These are phyloP conservation scores for Heterochromis multidens DNA, from an alignment of 2,113 vertebrate genomes.

Conservation along the genomic window DNA sequence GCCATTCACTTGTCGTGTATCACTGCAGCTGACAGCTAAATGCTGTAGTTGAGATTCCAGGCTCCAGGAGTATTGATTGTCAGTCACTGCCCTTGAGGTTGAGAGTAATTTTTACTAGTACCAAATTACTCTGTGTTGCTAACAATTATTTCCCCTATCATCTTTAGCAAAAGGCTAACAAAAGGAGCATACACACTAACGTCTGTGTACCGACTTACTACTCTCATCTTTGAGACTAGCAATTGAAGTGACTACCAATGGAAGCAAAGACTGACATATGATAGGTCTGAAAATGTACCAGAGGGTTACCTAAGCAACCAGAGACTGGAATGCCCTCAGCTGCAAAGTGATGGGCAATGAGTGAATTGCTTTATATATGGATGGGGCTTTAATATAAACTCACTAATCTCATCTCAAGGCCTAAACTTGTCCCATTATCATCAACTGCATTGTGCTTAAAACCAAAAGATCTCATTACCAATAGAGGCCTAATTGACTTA, in stretches of 20 bases:
- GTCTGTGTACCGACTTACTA: background rate
- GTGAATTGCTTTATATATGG: background rate
- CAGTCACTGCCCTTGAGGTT: background rate
- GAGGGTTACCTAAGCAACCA: background rate
- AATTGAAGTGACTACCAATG: background rate
- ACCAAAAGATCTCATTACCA: background rate
- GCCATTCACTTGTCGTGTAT: background rate
- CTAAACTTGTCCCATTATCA: background rate
- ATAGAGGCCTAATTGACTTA: background rate
- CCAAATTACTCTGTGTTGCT: background rate
- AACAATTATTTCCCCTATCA: background rate
- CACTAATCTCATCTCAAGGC: background rate
- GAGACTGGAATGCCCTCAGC: background rate
- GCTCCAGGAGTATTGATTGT: background rate
- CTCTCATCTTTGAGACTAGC: background rate
- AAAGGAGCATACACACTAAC: background rate
- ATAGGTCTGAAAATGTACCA: background rate
- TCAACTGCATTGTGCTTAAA: background rate
- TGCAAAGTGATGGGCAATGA: background rate
- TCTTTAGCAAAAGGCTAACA: rapidly evolving
- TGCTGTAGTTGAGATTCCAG: no score
- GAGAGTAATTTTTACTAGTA: background rate
- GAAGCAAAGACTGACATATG: no score
- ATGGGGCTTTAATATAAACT: background rate
- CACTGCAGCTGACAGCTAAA: no score